Percentiles rank a stretch among this genome's conserved stretches.
phyloP scores from a whole-genome alignment of 1,140 invertebrate species.

The Cotesia chilonis region DNA sequence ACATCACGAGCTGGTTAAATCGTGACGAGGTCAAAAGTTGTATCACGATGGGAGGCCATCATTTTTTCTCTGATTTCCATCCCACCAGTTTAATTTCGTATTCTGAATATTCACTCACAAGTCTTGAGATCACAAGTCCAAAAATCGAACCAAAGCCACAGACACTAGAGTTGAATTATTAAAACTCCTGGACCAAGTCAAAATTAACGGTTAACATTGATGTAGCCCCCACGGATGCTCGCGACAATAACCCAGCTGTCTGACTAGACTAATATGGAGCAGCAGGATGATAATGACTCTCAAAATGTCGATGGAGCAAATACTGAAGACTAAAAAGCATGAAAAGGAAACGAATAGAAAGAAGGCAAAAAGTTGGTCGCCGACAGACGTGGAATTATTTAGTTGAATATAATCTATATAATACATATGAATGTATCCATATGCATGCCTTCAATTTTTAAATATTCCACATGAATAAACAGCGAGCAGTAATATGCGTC shows the following conservation, averaged over 20 bases:
- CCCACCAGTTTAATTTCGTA: not conserved
- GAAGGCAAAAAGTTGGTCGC: conserved; percentile 13
- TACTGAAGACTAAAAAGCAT: not conserved
- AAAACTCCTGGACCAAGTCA: conserved; percentile 51
- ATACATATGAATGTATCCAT: not conserved
- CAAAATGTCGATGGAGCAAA: conserved; percentile 10
- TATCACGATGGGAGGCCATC: conserved; percentile 24
- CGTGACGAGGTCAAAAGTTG: conserved; percentile 29
- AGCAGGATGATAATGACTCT: too few species aligned
- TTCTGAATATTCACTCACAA: not conserved
- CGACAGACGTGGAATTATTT: conserved; percentile 31
- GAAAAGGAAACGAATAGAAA: conserved; percentile 1
- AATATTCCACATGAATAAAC: conserved; percentile 23
- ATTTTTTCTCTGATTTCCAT: not conserved
- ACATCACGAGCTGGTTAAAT: conserved; percentile 12
- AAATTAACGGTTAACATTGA: conserved; percentile 47
- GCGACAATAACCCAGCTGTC: conserved; percentile 38
- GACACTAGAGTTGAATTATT: conserved; percentile 45
- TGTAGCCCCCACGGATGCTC: conserved; percentile 12
- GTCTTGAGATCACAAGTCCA: not conserved
- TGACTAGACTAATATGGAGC: conserved; percentile 16
- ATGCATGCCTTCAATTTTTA: conserved; percentile 11
- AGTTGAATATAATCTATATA: not conserved
- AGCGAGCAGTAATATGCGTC: conserved; percentile 1
- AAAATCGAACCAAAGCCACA: not conserved